Evolutionary conservation across 2,888 invertebrate species (phyloP), one percentile per base, ranked within the genome.

Genomic region (Lamellibrachia satsuma): DNA sequence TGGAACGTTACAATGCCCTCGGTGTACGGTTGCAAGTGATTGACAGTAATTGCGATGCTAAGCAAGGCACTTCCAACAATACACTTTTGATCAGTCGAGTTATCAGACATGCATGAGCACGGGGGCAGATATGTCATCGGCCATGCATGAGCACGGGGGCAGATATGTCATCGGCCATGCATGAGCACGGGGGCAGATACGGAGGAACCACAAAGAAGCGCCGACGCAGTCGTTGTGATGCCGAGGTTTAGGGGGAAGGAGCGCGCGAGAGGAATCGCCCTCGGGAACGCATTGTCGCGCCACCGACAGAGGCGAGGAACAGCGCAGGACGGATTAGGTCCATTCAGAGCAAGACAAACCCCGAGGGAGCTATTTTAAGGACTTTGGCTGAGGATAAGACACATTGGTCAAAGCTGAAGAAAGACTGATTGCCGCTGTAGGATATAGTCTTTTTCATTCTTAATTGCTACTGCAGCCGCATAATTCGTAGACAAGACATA

Each of bases 41-140:
- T 75, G 75, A 75, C 75, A 75, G 75, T 75, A 75, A 75, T 75
- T 75, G 75, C 75, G 75, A 75, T 75, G 75, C 75, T 75, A 75
- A 75, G 75, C 75, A 75, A 75, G 75, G 22, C 75, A 75, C 75
- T 75, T 75, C 75, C 15, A 75, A 75, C 11, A 75, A 15, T 3
- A 22, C n/a, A 75, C 75, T 75, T 75, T 75, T 75, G 75, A 75
- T 75, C 15, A 75, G 75, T 15, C 15, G 75, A 15, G 11, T 75
- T 75, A 75, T 75, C 75, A 22, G 15, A 2, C 75, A 75, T 15
- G 75, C 15, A 3, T 39, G 75, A 22, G 75, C 15, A 6, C 75
- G 15, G 11, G 4, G 22, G 55, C 75, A 75, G 75, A 75, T 75
- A 75, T 4, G 75, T 39, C 39, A 39, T 39, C 22, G 75, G 22